Evolutionary conservation across 92 coral and sea anemone genomes (phyloP), one percentile per base, ranked within the genome.

Genomic region (Galaxea fascicularis): DNA sequence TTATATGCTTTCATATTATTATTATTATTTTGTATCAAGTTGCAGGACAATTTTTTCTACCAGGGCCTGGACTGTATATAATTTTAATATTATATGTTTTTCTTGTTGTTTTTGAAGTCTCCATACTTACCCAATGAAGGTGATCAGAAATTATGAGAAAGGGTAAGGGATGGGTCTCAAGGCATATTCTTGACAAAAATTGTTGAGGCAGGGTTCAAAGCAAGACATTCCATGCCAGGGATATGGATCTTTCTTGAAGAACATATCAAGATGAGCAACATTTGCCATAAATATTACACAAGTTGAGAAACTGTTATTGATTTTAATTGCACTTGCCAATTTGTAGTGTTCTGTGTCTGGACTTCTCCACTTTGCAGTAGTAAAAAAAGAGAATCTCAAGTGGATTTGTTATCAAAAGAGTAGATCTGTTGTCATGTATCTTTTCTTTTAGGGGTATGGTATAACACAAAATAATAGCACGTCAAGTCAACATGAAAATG

Each of bases 21-120:
- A n/a, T n/a, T n/a, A n/a, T n/a, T n/a, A n/a, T 62, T 77, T 39
- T 25, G 45, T 0, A 47, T 18, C 62, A 62, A 12, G 83, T 65
- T 12, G 73, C 71, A 64, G 20, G 73, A 16, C 35, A 56, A 53
- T 0, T 75, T 49, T 24, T 4, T 13, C 28, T 54, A 53, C 53
- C 80, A 75, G 66, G 80, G 80, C 49, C 66, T 75, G 67, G 49
- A 20, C 80, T 75, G 80, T 75, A 8, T 54, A 54, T 53, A 75
- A 75, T 75, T 27, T 29, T 56, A 75, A 21, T 67, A 28, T 71
- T 71, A 35, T 71, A 1, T 30, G 7, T 52, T 52, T 52, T 52
- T 58, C 21, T 4, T 58, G 65, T 58, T 4, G 1, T 17, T 58
- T 11, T 17, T 9, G 27, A 58, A 58, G 21, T 58, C 18, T 58